Evolutionary conservation across 2,797 vertebrate species (phyloP).

Genomic region (Galago senegalensis): DNA sequence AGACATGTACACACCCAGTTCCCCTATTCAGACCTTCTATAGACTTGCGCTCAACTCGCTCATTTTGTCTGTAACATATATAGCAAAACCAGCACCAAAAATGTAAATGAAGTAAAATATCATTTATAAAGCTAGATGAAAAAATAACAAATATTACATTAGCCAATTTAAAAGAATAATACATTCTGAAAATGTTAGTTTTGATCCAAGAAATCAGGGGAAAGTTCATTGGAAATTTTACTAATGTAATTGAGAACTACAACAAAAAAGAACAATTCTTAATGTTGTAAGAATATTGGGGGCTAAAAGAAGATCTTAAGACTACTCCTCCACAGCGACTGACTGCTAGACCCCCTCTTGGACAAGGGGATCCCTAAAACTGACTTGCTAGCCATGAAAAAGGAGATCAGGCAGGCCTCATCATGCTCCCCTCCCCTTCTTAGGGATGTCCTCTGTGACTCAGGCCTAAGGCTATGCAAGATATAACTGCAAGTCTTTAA

Average conservation of each 20-base stretch:
- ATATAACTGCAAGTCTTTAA: too few relatives aligned
- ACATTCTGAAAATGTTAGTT: background rate
- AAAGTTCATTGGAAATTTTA: background rate
- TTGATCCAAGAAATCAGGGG: conserved; percentile 4
- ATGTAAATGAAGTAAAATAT: conserved; percentile 43
- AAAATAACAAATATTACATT: conserved; percentile 21
- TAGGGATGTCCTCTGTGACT: too few relatives aligned
- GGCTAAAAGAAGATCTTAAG: too few relatives aligned
- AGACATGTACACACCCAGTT: background rate
- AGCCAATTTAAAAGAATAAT: conserved; percentile 35
- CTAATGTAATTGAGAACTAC: background rate
- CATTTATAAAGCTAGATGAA: conserved; percentile 20
- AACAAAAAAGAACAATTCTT: conserved; percentile 7
- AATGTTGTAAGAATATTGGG: background rate
- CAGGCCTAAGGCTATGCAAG: too few relatives aligned
- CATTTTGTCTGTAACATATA: background rate
- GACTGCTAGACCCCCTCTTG: too few relatives aligned
- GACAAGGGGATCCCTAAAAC: too few relatives aligned
- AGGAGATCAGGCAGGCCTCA: too few relatives aligned
- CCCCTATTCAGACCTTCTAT: background rate
- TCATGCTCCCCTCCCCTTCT: too few relatives aligned
- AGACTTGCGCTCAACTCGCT: background rate
- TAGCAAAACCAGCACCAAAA: conserved; percentile 13
- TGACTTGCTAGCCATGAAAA: too few relatives aligned
- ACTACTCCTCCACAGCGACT: too few relatives aligned